phyloP scores from a whole-genome alignment of 1,140 invertebrate species.

The Meteorus sp. region DNA sequence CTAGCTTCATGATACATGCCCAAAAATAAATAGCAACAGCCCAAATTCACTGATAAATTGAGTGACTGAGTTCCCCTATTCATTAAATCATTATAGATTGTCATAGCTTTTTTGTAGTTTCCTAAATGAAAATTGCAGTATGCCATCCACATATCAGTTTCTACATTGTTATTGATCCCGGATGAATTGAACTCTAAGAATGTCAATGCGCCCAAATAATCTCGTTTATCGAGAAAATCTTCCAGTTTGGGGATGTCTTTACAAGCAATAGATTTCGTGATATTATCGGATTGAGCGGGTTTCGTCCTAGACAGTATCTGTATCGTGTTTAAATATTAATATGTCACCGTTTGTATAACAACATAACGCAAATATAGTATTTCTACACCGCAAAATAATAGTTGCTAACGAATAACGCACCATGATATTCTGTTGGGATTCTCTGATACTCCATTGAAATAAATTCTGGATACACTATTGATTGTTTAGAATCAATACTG shows the following conservation, averaged over 20 bases:
- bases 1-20: constrained; percentile 80
- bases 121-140: constrained; percentile 95
- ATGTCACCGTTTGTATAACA: no score
- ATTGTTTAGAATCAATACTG: no score
- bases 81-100: constrained; percentile 67
- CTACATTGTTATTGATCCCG: constrained; percentile 63
- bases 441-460: no score
- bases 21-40: constrained; percentile 94
- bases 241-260: constrained; percentile 78
- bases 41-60: constrained; percentile 76
- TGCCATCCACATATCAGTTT: constrained; percentile 84
- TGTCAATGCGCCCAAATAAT: constrained; percentile 93
- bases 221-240: constrained; percentile 84
- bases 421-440: no score
- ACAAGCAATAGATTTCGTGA: constrained; percentile 47
- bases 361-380: no score
- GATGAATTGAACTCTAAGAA: constrained; percentile 77
- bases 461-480: no score
- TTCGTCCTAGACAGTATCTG: constrained; percentile 74
- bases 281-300: constrained; percentile 61
- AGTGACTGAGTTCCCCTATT: constrained; percentile 50
- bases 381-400: no score
- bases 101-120: constrained; percentile 86
- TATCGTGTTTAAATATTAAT: no score
- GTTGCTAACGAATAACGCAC: no score